These are phyloP conservation scores for Microtus ochrogaster DNA, from an alignment of 2,113 vertebrate species.

Conservation along the genomic window DNA sequence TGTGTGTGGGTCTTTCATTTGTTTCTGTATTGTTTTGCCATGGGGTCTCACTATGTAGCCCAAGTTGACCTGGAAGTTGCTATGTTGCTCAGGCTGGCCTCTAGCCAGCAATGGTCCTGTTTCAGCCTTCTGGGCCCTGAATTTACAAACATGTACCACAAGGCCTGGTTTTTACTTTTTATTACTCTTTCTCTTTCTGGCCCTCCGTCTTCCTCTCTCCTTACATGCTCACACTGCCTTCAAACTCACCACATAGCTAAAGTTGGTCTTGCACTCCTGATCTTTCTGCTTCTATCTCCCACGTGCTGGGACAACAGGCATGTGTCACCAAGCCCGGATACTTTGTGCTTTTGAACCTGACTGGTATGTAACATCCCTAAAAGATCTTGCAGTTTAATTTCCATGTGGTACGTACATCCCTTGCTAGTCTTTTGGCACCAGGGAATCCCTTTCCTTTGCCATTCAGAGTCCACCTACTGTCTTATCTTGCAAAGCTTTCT, in stretches of 20 bases:
- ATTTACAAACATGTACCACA: neutral
- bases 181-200: neutral
- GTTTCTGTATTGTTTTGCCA: neutral
- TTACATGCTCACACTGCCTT: neutral
- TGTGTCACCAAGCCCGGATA: neutral
- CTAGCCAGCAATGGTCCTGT: neutral
- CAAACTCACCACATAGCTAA: neutral
- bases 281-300: neutral
- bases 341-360: neutral
- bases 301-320: neutral
- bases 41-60: neutral
- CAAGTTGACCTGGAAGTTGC: neutral
- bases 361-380: neutral
- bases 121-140: neutral
- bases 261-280: neutral
- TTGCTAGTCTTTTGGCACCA: neutral
- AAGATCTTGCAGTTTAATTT: neutral
- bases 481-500: neutral
- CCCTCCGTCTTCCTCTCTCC: neutral
- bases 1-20: neutral
- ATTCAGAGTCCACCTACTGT: accelerated
- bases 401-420: neutral
- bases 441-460: neutral
- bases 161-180: neutral
- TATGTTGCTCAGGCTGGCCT: neutral